phyloP scores from a whole-genome alignment of 2,888 invertebrate genomes.

The Zonitis immaculata region DNA sequence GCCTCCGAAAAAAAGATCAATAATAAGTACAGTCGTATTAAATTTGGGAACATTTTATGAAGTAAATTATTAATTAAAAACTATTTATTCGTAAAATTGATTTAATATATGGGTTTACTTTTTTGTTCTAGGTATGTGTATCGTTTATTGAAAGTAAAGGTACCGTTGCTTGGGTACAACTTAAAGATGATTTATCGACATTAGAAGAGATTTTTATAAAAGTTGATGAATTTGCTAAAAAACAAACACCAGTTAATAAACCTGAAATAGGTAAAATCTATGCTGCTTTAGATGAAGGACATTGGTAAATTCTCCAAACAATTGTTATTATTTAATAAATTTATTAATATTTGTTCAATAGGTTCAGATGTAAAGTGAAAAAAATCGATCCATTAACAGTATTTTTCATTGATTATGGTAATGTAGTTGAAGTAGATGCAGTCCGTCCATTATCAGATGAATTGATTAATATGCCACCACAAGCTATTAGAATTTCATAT shows the following conservation, averaged over 20 bases:
- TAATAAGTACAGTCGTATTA: too few species aligned
- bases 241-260: conserved; percentile 1
- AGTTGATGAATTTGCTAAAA: background rate
- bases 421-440: conserved; percentile 7
- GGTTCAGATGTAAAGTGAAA: conserved; percentile 11
- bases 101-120: too few species aligned
- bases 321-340: too few species aligned
- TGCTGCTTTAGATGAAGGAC: conserved; percentile 5
- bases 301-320: too few species aligned
- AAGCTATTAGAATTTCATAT: conserved; percentile 7
- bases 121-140: too few species aligned
- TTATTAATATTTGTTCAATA: too few species aligned
- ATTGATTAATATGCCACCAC: conserved; percentile 2
- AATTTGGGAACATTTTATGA: too few species aligned
- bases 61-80: too few species aligned
- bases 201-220: conserved; percentile 1
- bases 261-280: conserved; percentile 2
- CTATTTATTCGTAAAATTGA: too few species aligned
- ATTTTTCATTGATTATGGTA: conserved; percentile 12
- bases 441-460: conserved; percentile 7
- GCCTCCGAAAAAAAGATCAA: too few species aligned
- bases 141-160: conserved; percentile 7
- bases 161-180: conserved; percentile 8
- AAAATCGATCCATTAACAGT: conserved; percentile 6
- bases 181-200: background rate